Percentiles rank a stretch among this genome's conserved stretches.
Evolutionary conservation across 64 coral and sea anemone genomes (phyloP).

Genomic region (Pocillopora verrucosa): DNA sequence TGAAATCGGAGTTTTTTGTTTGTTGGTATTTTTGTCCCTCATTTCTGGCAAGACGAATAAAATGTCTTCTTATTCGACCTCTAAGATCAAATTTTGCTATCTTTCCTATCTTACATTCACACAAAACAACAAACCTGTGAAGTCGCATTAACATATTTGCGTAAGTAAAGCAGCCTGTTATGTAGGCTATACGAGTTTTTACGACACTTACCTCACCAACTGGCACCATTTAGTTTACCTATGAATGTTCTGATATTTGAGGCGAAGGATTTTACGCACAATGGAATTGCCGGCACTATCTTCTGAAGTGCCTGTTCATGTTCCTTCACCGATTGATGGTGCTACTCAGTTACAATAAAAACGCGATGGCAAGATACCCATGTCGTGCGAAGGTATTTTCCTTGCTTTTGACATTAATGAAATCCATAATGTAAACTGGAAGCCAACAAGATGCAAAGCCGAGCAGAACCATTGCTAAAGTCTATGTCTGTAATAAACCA

Average conservation of each 20-base stretch:
- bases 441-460: constrained; percentile 59
- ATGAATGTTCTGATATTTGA: neutral
- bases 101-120: no score
- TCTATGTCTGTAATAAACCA: neutral
- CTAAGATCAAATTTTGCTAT: no score
- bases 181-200: no score
- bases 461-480: constrained; percentile 23
- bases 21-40: no score
- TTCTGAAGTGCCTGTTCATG: constrained; percentile 50
- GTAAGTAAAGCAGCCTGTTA: no score
- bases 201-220: no score
- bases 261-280: neutral
- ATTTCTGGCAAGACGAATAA: no score
- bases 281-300: constrained; percentile 38
- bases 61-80: no score
- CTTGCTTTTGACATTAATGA: neutral
- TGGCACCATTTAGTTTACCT: neutral
- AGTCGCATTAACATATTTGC: no score
- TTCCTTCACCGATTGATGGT: constrained; percentile 7
- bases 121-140: no score
- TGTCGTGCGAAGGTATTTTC: constrained; percentile 42
- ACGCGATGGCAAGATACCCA: constrained; percentile 51
- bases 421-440: constrained; percentile 45
- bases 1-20: no score
- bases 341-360: constrained; percentile 39